Evolutionary conservation across 2,113 vertebrate species (phyloP), one percentile per base, ranked within the genome.

Genomic region (Choloepus hoffmanni): DNA sequence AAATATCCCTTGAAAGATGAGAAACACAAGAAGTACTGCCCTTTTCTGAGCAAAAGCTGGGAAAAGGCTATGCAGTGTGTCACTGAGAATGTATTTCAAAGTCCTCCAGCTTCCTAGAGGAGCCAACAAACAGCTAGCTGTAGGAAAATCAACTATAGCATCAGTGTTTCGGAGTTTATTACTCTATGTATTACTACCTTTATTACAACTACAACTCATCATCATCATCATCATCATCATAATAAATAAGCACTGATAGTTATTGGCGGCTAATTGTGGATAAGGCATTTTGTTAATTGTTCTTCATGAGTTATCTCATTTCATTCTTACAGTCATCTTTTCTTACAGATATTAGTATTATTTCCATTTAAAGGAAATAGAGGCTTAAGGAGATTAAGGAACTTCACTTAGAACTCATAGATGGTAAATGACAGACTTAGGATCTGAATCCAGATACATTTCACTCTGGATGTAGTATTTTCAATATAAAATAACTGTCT

Each of bases 351-450:
- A 53, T 40, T 33, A 74, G 58, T 40, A 73, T 85, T 76, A 63
- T 58, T 92, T 67, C 77, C 4, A 76, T 88, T 88, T 91, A 90
- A 90, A 92, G 16, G 63, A 86, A 90, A 70, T 2, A 91, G 55
- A 92, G 15, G 15, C 40, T 78, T 82, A 78, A 21, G 82, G 73
- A 81, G n/a, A 65, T 87, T 87, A 70, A 85, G 28, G 30, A 18
- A 79, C 12, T 83, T 90, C 72, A 43, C 26, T 87, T 28, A 68
- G n/a, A 24, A 45, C 45, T 77, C 40, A 33, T 28, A 45, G 14
- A 26, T 48, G n/a, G 58, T 58, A 5, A 86, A 50, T 45, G 18
- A 2, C 9, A 11, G 40, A 82, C 43, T 30, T 93, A 86, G n/a
- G 70, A 94, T 84, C 93, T 62, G 68, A 94, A 48, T 24, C 12